Evolutionary conservation across 35 echinoderm and acorn worm species (phyloP).

Genomic region (Antedon bifida): DNA sequence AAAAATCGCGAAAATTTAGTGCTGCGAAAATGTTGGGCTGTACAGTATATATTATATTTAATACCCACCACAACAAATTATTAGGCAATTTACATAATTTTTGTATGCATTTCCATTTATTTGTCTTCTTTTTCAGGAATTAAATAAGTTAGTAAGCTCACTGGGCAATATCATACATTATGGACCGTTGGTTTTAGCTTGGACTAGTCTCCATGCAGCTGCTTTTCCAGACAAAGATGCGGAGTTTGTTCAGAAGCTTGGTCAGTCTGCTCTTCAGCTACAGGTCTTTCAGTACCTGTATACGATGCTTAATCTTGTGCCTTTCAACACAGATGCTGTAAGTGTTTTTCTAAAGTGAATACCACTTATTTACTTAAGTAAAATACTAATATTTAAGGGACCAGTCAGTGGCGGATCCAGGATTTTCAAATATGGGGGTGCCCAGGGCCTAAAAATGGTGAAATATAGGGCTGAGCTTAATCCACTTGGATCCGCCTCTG

Average conservation of each 20-base stretch:
- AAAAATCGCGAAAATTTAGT: no score
- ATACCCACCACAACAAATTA: no score
- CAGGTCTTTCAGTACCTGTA: conserved; percentile 63
- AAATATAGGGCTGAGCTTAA: no score
- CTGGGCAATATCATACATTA: conserved; percentile 39
- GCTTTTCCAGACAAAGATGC: conserved; percentile 43
- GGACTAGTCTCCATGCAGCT: conserved; percentile 38
- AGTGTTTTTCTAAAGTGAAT: not conserved
- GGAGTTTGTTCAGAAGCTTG: conserved; percentile 25
- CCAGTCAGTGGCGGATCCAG: no score
- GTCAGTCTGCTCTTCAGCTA: conserved; percentile 59
- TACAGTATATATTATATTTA: no score
- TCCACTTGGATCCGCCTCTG: no score
- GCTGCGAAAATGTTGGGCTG: no score
- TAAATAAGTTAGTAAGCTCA: conserved; percentile 22
- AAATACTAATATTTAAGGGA: no score
- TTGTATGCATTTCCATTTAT: no score
- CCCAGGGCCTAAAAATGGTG: no score
- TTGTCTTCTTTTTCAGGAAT: conserved; percentile 21
- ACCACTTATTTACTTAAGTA: not conserved
- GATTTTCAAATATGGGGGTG: no score
- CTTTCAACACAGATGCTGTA: conserved; percentile 16
- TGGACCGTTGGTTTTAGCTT: conserved; percentile 51
- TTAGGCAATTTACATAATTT: no score
- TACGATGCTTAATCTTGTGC: conserved; percentile 1